Evolutionary conservation across 2,113 vertebrate genomes (phyloP).

Genomic region (Numenius arquata): DNA sequence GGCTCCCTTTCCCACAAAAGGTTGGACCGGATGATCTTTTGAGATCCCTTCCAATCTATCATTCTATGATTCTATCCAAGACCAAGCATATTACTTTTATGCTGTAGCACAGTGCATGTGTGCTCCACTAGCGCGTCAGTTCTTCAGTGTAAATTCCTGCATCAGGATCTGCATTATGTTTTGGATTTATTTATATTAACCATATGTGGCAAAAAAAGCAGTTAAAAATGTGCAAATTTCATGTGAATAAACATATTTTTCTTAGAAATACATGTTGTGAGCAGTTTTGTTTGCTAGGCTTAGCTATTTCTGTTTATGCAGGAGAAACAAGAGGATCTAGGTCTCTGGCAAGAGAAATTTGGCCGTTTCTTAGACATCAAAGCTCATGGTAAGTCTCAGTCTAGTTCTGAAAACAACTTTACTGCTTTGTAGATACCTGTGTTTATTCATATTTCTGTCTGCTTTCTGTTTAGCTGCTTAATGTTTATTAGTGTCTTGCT

Average conservation of each 20-base stretch:
- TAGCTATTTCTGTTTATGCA: slow-evolving; percentile 37
- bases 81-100: background rate
- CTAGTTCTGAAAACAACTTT: slow-evolving; percentile 1
- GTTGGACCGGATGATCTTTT: background rate
- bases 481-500: rapidly evolving
- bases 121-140: background rate
- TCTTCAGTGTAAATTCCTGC: background rate
- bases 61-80: background rate
- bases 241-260: background rate
- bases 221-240: background rate
- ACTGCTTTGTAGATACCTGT: background rate
- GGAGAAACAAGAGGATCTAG: slow-evolving; percentile 70
- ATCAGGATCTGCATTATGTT: background rate
- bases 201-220: background rate
- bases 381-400: slow-evolving; percentile 79
- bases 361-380: slow-evolving; percentile 85
- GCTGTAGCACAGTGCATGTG: background rate
- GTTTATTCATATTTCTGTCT: background rate
- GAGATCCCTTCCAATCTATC: background rate
- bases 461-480: background rate
- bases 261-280: background rate
- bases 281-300: background rate
- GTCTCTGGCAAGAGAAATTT: slow-evolving; percentile 86
- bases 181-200: background rate
- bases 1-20: background rate